Evolutionary conservation across 1,140 invertebrate species (phyloP), one percentile per base, ranked within the genome.

Genomic region (Aphidius ervi): DNA sequence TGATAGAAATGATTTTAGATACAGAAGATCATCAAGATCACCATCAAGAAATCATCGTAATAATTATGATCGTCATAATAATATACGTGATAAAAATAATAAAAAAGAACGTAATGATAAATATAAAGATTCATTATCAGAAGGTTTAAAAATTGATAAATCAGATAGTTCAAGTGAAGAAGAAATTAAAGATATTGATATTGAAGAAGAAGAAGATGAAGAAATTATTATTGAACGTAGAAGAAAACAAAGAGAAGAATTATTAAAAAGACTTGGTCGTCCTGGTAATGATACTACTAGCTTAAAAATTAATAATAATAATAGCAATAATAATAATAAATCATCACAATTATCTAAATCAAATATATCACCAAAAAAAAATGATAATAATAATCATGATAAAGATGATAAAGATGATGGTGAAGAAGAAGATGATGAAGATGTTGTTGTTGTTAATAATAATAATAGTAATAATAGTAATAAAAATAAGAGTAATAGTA

Each of bases 141-240:
- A 94, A 77, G 91, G 90, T 10, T 79, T 91, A 55, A 85, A 87
- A 61, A 74, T 82, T 23, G 82, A 87, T 45, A 80, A 80, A 54
- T 83, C 82, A 16, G 86, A 84, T 37, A 85, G 75, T 63, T 87
- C 78, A 62, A 81, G 71, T 20, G 84, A 86, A 70, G 84, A 88
- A 59, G 87, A 92, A 61, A 87, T 93, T 53, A 78, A 79, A 46
- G 90, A 93, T 63, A 86, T 90, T 57, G 87, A 88, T 63, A 80
- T 86, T 37, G 90, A 93, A 49, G 94, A 97, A 63, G 95, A 97
- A 64, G 94, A 97, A 77, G 93, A 96, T 75, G 95, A 97, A 74
- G 93, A 97, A 76, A 87, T 88, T 62, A 94, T 97, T 69, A 98
- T 98, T 77, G 92, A 97, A 74, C 86, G 87, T 70, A 83, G 93